Evolutionary conservation across 2,113 vertebrate genomes (phyloP), one percentile per base, ranked within the genome.

Genomic region (Mesoclemmys tuberculata): DNA sequence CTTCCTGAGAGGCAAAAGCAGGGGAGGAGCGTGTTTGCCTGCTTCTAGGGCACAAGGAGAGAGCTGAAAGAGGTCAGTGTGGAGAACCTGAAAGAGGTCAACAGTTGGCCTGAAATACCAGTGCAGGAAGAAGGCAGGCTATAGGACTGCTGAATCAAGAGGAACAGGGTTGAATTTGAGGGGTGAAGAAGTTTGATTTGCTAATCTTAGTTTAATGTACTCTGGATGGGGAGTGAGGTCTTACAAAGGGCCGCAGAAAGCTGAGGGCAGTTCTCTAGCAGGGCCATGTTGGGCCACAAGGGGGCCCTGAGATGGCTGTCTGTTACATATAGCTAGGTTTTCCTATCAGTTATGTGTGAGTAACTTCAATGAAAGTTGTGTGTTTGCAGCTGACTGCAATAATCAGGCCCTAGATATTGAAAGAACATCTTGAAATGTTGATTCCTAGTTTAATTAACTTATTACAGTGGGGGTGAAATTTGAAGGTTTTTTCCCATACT

Each of bases 391-490:
- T 19, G 71, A 75, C 38, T 27, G 11, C 71, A 75, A 75, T 21
- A 44, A 26, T 44, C 24, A 27, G 71, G 38, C 38, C 38, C 24
- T 27, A 13, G 24, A 41, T n/a, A 22, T 12, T 21, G 27, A 13
- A 52, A 41, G 84, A 85, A 71, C 78, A 82, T 24, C 12, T n/a
- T 22, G 21, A 92, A 95, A 83, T 46, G 5, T 74, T 89, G 48
- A 81, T 61, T 93, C 85, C 87, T n/a, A 90, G 48, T 48, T 87
- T 92, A 92, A 82, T 91, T 90, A 82, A 82, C 24, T 88, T 93
- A 88, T n/a, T 49, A 24, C 27, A 35, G 48, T 44, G 54, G 29
- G 61, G 83, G 19, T 90, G 75, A 89, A 82, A 91, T 86, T 51
- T 91, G 49, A 29, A 92, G 48, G 38, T 41, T 68, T 1, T 82